Base-by-base conservation (phyloP, 2,113 vertebrate genomes). In the Callipepla californica region DNA sequence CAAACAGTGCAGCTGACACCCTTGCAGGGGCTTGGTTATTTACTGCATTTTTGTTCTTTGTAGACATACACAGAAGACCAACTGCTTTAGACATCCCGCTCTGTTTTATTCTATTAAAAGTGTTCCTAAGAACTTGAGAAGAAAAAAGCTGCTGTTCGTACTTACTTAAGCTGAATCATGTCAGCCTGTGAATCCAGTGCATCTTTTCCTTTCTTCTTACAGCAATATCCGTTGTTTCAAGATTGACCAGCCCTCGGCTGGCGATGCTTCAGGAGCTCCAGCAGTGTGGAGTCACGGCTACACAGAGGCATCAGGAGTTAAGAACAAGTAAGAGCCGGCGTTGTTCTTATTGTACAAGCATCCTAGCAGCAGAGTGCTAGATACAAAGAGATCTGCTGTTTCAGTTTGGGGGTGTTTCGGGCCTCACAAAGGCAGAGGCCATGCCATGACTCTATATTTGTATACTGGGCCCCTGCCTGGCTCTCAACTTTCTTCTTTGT, bases 141-240 rank as follows among this genome's bases (percentile, higher is more conserved):
- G 4, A 15, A 45, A 26, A 47, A 38, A 44, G 6, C 7, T n/a
- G 4, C 25, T 45, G 2, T 48, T 66, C 25, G 62, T 6, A 5
- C 42, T 3, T 85, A 40, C 76, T 80, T 20, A 44, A 72, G 30
- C 36, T 36, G 61, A 32, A 34, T 58, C 32, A 2, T 5, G 9
- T 50, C 79, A 38, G 18, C 19, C 26, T 17, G 32, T 80, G 12
- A 72, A 16, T 45, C 28, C 36, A 3, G 42, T 55, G 13, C 65
- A n/a, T 50, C 59, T 68, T 34, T 76, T 57, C 66, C 72, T 82
- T 85, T 97, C 87, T 88, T 94, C 58, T 84, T 34, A 62, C 90
- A 99, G 99, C 95, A 99, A 99, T 91, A 99, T 99, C 89, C 99
- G 99, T 95, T 99, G 99, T 96, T 99, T 99, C 97, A 99, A 98